Evolutionary conservation across 2,888 invertebrate genomes (phyloP), one percentile per base, ranked within the genome.

Genomic region (Hirtodrosophila trivittata): DNA sequence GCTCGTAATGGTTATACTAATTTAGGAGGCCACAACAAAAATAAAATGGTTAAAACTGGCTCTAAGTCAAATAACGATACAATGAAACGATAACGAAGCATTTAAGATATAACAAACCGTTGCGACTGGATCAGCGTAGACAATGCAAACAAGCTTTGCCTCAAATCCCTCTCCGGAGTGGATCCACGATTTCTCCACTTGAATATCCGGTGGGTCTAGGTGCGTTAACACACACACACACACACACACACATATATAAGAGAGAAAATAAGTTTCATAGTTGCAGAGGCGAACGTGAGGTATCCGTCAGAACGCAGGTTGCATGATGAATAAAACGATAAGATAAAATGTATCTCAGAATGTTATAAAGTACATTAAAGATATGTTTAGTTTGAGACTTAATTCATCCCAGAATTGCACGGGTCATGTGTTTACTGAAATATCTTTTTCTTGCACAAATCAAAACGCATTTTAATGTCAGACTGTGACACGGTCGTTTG

Each of bases 91-190:
- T 57, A 64, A 57, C 55, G 56, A 50, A 64, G 59, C 57, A 76
- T 77, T 60, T 56, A 73, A 64, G 70, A 66, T 38, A 52, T 51
- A 66, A 87, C 90, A 91, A 88, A 94, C 94, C 92, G 93, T 93
- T 43, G 94, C 93, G 0, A 93, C 93, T 3, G 94, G 94, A 85
- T 94, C 94, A 1, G 94, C 94, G 33, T 94, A 92, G 8, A 94
- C 94, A 33, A 93, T 93, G 86, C 94, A 94, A 21, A 94, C 92
- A 28, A 94, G 91, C 76, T 94, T 93, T 1, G 94, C 94, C 68
- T 94, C 91, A 89, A 93, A 94, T 0, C 94, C 94, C 80, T 94
- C 94, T 0, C 94, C 94, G 0, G 94, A 93, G 88, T 94, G 94
- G 45, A 94, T 93, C 94, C 94, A 94, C 6, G 93, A 93, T 49